These are phyloP conservation scores for Syrphus vitripennis DNA, from an alignment of 2,888 invertebrate genomes.

Conservation along the genomic window DNA sequence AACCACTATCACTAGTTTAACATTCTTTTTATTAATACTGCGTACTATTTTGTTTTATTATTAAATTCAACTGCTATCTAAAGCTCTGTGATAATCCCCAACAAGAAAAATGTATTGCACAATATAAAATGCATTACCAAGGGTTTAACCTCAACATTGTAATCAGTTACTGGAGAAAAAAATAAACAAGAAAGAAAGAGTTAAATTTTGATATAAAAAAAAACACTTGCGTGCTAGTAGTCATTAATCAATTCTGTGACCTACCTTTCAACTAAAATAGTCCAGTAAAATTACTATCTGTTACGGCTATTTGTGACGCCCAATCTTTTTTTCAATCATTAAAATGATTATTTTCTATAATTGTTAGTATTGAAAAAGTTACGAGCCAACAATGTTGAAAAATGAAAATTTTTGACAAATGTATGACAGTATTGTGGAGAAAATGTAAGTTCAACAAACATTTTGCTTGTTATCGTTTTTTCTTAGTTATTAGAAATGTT, in stretches of 20 bases:
- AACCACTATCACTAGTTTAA: not conserved
- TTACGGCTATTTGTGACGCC: too few species aligned
- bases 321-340: too few species aligned
- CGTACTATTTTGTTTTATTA: not conserved
- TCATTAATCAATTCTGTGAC: slow-evolving; percentile 26
- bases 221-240: slow-evolving; percentile 13
- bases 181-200: not conserved
- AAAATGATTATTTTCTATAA: too few species aligned
- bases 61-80: not conserved
- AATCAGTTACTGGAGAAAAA: not conserved
- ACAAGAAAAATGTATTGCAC: slow-evolving; percentile 33
- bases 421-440: too few species aligned
- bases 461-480: too few species aligned
- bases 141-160: not conserved
- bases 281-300: too few species aligned
- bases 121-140: slow-evolving; percentile 33
- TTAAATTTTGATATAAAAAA: not conserved
- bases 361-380: too few species aligned
- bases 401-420: too few species aligned
- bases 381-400: too few species aligned
- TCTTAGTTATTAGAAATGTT: too few species aligned
- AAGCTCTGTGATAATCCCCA: not conserved
- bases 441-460: too few species aligned
- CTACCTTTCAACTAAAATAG: too few species aligned
- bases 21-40: not conserved